Evolutionary conservation across 2,888 invertebrate genomes (phyloP).

Genomic region (Barypeithes pellucidus): DNA sequence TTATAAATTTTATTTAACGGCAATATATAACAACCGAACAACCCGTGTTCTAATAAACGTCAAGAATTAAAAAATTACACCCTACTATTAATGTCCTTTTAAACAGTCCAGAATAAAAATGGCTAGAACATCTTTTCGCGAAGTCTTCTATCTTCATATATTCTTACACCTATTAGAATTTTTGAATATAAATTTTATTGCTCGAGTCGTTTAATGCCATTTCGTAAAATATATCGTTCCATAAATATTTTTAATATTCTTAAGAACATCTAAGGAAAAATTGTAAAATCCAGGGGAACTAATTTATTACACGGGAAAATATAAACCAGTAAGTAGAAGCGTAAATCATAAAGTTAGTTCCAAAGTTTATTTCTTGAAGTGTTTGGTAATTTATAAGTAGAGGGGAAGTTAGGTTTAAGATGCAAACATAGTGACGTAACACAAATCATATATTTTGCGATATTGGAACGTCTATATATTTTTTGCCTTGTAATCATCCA

Average conservation of each 20-base stretch:
- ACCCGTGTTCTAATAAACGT: too few species aligned
- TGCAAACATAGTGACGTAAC: too few species aligned
- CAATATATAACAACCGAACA: too few species aligned
- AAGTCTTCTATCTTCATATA: background rate
- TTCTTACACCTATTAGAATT: background rate
- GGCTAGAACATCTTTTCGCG: background rate
- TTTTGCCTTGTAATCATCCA: too few species aligned
- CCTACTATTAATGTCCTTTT: too few species aligned
- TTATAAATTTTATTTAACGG: too few species aligned
- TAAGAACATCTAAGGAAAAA: background rate
- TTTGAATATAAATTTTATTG: conserved; percentile 15
- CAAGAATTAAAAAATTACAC: too few species aligned
- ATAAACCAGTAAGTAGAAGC: background rate
- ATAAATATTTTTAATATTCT: conserved; percentile 24
- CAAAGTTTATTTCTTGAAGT: too few species aligned
- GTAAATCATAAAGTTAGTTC: background rate
- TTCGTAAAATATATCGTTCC: conserved; percentile 7
- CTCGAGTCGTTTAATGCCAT: conserved; percentile 8
- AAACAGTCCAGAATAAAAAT: background rate
- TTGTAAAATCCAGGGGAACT: background rate
- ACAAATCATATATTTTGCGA: too few species aligned
- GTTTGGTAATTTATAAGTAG: too few species aligned
- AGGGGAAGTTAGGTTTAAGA: too few species aligned
- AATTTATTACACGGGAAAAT: conserved; percentile 22
- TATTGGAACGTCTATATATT: too few species aligned